Evolutionary conservation across 2,113 vertebrate species (phyloP), one percentile per base, ranked within the genome.

Genomic region (Octodon degus): DNA sequence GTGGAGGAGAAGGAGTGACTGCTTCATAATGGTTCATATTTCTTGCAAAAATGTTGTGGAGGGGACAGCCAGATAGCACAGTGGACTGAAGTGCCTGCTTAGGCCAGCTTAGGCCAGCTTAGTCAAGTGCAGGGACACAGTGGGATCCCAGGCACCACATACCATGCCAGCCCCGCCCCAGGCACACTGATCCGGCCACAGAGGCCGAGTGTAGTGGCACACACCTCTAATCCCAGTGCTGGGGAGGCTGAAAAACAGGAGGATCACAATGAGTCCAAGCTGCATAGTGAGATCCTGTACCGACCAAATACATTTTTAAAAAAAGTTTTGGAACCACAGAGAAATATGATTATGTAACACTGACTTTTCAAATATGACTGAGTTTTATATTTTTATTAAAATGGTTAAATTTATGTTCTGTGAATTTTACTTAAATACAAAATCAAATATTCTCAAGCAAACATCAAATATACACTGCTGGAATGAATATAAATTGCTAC

Each of bases 381-480:
- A 94, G 67, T 27, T 68, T 34, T 27, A 65, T 1, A 83, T 58
- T 68, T 95, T 37, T 32, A 79, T 32, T 79, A 34, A 58, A 92
- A 87, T 63, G 11, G 37, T 65, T 70, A 55, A 43, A 72, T 89
- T 88, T 81, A 60, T n/a, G 43, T 92, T 80, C 62, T n/a, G 6
- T 76, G 63, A 85, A 84, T 87, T 95, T 94, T 82, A 84, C 32
- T 55, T 67, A 81, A 81, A 50, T 72, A 91, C 65, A 82, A 55
- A 89, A 93, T 88, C 43, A 32, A 67, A 89, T 65, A 68, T 70
- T 53, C 63, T 94, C 81, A 91, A 96, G 63, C 47, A 94, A 92
- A 94, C 25, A 87, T 91, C 30, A 96, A 65, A 86, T 25, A 80
- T 62, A 84, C 6, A 84, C 40, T 80, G 72, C 77, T 65, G 10